Evolutionary conservation across 2,888 invertebrate genomes (phyloP), one percentile per base, ranked within the genome.

Genomic region (Graphium colonna): DNA sequence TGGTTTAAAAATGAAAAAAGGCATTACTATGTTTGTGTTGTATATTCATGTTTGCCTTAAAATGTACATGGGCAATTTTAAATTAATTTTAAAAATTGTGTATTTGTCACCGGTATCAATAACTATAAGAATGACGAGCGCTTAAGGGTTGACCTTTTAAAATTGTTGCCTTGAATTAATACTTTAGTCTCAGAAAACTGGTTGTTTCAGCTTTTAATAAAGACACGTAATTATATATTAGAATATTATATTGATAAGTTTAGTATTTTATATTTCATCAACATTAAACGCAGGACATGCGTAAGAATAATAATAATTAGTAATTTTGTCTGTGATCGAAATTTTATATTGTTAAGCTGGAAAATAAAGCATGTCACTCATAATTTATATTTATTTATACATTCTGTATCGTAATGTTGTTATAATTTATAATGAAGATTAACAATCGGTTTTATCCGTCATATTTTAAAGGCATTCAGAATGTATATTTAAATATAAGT

Each of bases 311-410:
- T 55, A 55, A 62, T 64, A 60, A 62, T 64, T 67, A 82, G 85
- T 86, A 84, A 87, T 87, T 87, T 84, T 87, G 82, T 86, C 87
- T 88, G 88, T 88, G 88, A 88, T 88, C 84, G 71, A 86, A 85
- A 84, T 83, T 81, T 82, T 84, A 82, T 86, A 87, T 85, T 79
- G 76, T 80, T 88, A 87, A 83, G 86, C 85, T 81, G 82, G 75
- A 75, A 74, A 72, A 65, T 75, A 78, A 80, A 39, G 70, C 78
- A 79, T 79, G 71, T 64, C 62, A 60, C 50, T 62, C 42, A 59
- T 56, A 55, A 45, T 50, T 50, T 52, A 53, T 50, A 53, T 56
- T 49, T 55, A 57, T 52, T 46, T 57, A 56, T 61, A 58, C 57
- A 60, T 60, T 60, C 57, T 60, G 57, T 55, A 47, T 9, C 21